Conservation (phyloP, 2,888 invertebrate species). For the Clusia tigrina region DNA sequence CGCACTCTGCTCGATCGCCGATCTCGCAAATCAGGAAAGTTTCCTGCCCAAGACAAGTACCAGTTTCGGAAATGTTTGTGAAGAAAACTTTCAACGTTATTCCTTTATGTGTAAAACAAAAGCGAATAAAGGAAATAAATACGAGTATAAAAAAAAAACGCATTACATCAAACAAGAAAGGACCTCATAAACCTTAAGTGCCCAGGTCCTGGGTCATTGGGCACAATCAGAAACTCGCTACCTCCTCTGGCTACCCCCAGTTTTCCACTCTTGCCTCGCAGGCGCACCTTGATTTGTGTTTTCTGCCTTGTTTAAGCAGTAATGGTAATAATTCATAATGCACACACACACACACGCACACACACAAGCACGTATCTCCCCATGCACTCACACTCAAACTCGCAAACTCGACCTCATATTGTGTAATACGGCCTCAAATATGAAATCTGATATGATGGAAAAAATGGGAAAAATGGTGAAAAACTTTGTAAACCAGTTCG, state of each 20-base stretch:
- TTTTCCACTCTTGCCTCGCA: not conserved
- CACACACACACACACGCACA: not conserved
- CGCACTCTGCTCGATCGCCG: no score
- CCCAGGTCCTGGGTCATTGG: constrained; percentile 4
- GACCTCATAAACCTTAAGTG: constrained; percentile 7
- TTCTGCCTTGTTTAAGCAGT: not conserved
- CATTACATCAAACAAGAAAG: not conserved
- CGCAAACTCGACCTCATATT: not conserved
- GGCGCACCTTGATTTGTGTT: not conserved
- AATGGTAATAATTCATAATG: constrained; percentile 16
- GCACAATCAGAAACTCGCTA: not conserved
- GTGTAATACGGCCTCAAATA: not conserved
- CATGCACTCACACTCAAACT: not conserved
- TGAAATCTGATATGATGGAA: constrained; percentile 22
- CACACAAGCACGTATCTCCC: not conserved
- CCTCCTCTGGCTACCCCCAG: not conserved
- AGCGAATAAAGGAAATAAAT: not conserved
- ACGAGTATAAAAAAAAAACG: not conserved
- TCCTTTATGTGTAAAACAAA: not conserved
- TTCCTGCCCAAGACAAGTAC: no score
- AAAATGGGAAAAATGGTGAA: not conserved
- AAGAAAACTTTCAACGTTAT: no score
- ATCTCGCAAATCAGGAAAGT: no score
- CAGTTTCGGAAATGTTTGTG: no score
- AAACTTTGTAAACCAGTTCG: constrained; percentile 6